Base-by-base conservation (phyloP, 2,797 vertebrate species). In the Silurus aristotelis region DNA sequence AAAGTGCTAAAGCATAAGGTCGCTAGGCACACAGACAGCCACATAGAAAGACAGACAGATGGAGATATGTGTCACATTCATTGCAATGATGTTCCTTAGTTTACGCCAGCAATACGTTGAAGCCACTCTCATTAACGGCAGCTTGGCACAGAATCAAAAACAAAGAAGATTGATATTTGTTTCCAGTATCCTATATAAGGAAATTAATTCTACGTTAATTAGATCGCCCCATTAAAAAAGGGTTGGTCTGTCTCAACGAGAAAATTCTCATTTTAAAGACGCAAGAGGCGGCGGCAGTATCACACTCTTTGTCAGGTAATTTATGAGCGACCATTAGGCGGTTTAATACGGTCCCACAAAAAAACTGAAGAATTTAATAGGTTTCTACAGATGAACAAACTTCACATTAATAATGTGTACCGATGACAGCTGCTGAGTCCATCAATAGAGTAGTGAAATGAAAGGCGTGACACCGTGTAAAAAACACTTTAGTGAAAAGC, bases 301-400 rank as follows among this genome's bases (percentile, higher is more conserved):
- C 91, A 92, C 68, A 90, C 90, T 90, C 90, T 92, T 93, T 94
- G 93, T 95, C 94, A 95, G 93, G 93, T 95, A 95, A 95, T 95
- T 94, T 95, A 95, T 92, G 88, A 88, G 77, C 87, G 87, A 88
- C 92, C 93, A 94, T 95, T 93, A 94, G 93, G 91, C 86, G 82
- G 83, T 85, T 93, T 95, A 94, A 95, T 93, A 92, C 90, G 90
- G 88, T 90, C 83, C 90, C 88, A 87, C 87, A 88, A 89, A 82
- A 80, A 92, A 89, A 90, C 9, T 7, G 66, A 87, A 66, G 76
- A 22, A 61, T 38, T 93, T 94, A 94, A 95, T 93, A 90, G 90
- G 89, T 90, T 91, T 82, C 88, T 71, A 85, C 91, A 91, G 91
- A 94, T 92, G 93, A 93, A 91, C 92, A 94, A 94, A 94, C 92